These are phyloP conservation scores for Panthera uncia DNA, from an alignment of 2,113 vertebrate genomes.

Conservation along the genomic window DNA sequence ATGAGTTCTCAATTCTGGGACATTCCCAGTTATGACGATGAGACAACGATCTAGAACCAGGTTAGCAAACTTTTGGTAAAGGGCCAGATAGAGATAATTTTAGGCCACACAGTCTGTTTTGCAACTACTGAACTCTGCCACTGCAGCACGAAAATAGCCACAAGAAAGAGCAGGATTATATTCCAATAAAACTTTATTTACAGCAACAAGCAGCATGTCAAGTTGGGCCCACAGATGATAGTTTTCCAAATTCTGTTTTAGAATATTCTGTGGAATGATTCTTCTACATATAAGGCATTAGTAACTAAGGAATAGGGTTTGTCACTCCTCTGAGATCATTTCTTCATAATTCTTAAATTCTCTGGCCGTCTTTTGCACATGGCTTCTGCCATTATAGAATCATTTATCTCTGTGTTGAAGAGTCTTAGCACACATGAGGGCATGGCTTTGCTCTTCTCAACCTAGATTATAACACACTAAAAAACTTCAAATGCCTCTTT, in stretches of 20 bases:
- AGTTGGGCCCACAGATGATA: background rate
- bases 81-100: background rate
- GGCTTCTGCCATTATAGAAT: background rate
- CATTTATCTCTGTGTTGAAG: background rate
- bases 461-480: background rate
- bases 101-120: background rate
- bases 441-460: background rate
- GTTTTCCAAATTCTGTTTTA: background rate
- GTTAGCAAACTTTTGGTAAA: background rate
- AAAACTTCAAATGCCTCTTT: background rate
- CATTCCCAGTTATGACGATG: background rate
- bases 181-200: background rate
- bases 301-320: background rate
- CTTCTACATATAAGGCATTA: background rate
- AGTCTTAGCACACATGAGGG: background rate
- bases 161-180: background rate
- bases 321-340: background rate
- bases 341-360: background rate
- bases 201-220: background rate
- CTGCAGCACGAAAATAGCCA: background rate
- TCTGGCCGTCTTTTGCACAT: background rate
- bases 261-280: background rate
- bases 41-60: background rate
- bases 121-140: background rate
- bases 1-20: background rate